These are phyloP conservation scores for Siniperca undulata DNA, from an alignment of 2,797 vertebrate species.

Conservation along the genomic window DNA sequence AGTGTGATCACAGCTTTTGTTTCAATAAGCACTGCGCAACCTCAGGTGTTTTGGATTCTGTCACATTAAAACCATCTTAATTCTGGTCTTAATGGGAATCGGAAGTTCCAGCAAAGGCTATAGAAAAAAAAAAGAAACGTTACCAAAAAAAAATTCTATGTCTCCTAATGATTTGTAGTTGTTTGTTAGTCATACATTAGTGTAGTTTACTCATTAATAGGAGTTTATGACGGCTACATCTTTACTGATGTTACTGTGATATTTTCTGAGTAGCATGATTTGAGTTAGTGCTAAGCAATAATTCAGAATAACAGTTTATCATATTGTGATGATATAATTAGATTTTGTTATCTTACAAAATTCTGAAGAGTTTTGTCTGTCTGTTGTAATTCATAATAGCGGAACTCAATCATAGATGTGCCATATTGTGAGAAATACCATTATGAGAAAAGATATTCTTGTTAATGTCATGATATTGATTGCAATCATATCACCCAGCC, in stretches of 20 bases:
- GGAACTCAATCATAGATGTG: neutral
- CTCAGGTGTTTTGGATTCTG: neutral
- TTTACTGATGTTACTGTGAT: neutral
- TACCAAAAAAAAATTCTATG: accelerated
- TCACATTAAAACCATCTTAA: neutral
- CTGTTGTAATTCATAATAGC: neutral
- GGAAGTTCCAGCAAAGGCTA: neutral
- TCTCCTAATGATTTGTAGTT: neutral
- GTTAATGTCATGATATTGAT: neutral
- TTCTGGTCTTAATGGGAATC: neutral
- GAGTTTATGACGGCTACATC: neutral
- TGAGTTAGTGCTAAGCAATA: neutral
- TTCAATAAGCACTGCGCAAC: neutral
- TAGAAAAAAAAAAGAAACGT: neutral
- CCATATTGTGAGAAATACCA: neutral
- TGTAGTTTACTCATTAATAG: neutral
- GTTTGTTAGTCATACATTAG: neutral
- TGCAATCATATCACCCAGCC: neutral
- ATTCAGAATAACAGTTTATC: too few species aligned
- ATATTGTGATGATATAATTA: neutral
- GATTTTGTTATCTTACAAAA: neutral
- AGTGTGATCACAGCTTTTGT: neutral
- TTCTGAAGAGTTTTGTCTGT: neutral
- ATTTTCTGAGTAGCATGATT: neutral
- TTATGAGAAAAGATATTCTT: neutral